phyloP scores from a whole-genome alignment of 2,888 invertebrate genomes.

The Microctonus hyperodae region DNA sequence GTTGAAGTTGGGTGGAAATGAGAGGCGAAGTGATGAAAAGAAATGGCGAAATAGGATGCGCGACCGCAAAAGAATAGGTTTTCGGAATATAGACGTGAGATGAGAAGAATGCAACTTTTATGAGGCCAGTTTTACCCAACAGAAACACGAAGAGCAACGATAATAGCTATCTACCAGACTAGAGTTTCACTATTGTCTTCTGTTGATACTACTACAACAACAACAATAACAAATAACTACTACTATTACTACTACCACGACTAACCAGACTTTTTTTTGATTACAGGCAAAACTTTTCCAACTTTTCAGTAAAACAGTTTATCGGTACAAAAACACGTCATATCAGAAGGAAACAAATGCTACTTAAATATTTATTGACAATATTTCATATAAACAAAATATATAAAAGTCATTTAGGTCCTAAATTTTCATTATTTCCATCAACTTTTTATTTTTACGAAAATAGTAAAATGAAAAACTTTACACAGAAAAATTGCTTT shows the following conservation, averaged over 20 bases:
- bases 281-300: background rate
- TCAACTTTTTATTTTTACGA: background rate
- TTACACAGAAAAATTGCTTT: background rate
- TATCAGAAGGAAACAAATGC: background rate
- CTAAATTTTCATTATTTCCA: background rate
- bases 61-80: no score
- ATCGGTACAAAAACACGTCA: background rate
- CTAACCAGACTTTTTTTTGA: background rate
- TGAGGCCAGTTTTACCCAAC: background rate
- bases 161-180: background rate
- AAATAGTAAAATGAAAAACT: background rate
- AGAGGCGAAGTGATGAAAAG: constrained; percentile 6
- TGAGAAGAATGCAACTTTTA: constrained; percentile 7
- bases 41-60: constrained; percentile 20
- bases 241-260: background rate
- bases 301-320: background rate
- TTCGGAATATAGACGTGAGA: no score
- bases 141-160: background rate
- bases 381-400: no score
- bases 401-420: background rate
- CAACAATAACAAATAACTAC: background rate
- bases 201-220: background rate
- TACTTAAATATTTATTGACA: background rate
- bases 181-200: background rate
- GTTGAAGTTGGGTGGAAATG: constrained; percentile 20